phyloP scores from a whole-genome alignment of 2,113 vertebrate genomes.

The Serilophus lunatus region DNA sequence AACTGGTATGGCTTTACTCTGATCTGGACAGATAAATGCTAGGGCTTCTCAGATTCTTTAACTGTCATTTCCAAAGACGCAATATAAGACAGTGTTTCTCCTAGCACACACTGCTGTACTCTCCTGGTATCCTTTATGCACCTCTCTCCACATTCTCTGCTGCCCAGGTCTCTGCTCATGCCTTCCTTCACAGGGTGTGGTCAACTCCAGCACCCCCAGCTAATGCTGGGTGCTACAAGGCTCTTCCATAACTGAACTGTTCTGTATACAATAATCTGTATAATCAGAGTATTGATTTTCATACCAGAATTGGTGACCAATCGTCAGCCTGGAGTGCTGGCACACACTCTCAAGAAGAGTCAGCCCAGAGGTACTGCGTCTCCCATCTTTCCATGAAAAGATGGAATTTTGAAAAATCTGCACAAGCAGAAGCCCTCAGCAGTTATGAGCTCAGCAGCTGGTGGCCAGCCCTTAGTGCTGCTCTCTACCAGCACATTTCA shows the following conservation, averaged over 20 bases:
- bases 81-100: not conserved
- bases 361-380: not conserved
- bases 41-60: not conserved
- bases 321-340: not conserved
- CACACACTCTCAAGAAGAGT: accelerated
- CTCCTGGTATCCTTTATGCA: accelerated
- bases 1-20: not conserved
- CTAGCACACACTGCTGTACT: not conserved
- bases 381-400: not conserved
- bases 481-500: not conserved
- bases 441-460: not conserved
- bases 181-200: not conserved
- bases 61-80: not conserved
- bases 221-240: not conserved
- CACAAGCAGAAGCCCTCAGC: not conserved
- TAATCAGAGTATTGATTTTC: not conserved
- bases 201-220: not conserved
- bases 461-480: not conserved
- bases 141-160: not conserved
- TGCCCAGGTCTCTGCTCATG: accelerated
- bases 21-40: not conserved
- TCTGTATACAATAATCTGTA: accelerated
- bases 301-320: not conserved
- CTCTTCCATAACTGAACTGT: not conserved
- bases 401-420: not conserved